Base-by-base conservation (phyloP, 2,888 invertebrate genomes). In the Agrochola circellaris region DNA sequence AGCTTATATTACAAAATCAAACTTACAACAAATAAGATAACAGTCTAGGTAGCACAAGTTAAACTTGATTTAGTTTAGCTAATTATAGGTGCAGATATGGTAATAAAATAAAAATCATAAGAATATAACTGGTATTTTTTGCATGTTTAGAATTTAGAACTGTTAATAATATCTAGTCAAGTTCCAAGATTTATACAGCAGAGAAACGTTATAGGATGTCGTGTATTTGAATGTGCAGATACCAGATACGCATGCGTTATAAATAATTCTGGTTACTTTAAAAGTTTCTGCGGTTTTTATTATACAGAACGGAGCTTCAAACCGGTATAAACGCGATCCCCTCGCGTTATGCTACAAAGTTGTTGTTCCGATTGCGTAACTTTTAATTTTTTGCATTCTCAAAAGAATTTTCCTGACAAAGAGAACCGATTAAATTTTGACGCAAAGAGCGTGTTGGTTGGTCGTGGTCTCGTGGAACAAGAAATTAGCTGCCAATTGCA, bases 401-500 rank as follows among this genome's bases (percentile, higher is more conserved):
- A 82, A 88, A 91, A 89, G 88, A 90, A 91, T 85, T 85, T 84
- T 70, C 79, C 73, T 76, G 89, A 91, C 91, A 93, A 94, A 94
- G 93, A 91, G 92, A 93, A 93, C 89, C 91, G 87, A 92, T 94
- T 93, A 94, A 95, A 94, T 91, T 93, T 93, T 91, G 93, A 93
- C 94, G 94, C 94, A 95, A 93, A 93, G 89, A 90, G 91, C 89
- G 92, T 87, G 88, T 87, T 88, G 83, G 88, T 92, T 91, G 93
- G 90, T 91, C 87, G 89, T 45, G 45, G 45, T 13, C 45, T 45
- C 45, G 45, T 90, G 91, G 90, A 92, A 92, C 92, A 94, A 94
- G 95, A 94, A 96, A 96, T 96, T 96, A 96, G 94, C 96, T 96
- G 96, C 96, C 96, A 96, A 95, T 95, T 93, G 94, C 96, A 96